Conservation (phyloP, 2,888 invertebrate genomes). For the Agrotis clavis region DNA sequence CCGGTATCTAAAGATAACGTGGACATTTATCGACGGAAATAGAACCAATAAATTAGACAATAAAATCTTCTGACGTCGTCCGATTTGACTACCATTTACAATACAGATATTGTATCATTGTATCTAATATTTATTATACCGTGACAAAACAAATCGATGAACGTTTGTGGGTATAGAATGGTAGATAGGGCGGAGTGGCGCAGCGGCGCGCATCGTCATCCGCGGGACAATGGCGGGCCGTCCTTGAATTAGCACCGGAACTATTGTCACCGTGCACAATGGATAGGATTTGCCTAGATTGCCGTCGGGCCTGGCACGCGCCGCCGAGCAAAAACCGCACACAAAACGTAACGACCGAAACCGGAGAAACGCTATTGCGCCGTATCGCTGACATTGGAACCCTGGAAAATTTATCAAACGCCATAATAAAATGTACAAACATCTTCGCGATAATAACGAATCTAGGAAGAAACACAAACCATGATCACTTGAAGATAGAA, state of each 20-base stretch:
- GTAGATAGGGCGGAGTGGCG: slow-evolving; percentile 68
- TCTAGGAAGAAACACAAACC: slow-evolving; percentile 23
- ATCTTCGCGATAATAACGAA: slow-evolving; percentile 31
- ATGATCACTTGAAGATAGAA: slow-evolving; percentile 21
- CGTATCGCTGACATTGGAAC: slow-evolving; percentile 33
- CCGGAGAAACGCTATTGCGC: slow-evolving; percentile 43
- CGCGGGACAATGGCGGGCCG: slow-evolving; percentile 81
- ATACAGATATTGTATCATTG: slow-evolving; percentile 40
- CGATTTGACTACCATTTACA: slow-evolving; percentile 43
- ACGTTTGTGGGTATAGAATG: slow-evolving; percentile 62
- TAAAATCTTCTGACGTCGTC: slow-evolving; percentile 42
- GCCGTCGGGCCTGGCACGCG: slow-evolving; percentile 78
- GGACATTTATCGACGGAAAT: slow-evolving; percentile 23
- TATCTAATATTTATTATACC: slow-evolving; percentile 57
- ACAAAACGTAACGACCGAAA: slow-evolving; percentile 69
- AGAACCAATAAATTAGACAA: slow-evolving; percentile 45
- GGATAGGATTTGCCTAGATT: slow-evolving; percentile 85
- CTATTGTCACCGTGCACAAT: slow-evolving; percentile 87
- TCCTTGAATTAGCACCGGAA: slow-evolving; percentile 89
- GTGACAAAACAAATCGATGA: slow-evolving; percentile 62
- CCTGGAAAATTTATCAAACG: slow-evolving; percentile 29
- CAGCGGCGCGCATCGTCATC: slow-evolving; percentile 68
- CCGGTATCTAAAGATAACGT: slow-evolving; percentile 23
- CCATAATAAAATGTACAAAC: slow-evolving; percentile 11
- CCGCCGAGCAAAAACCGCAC: slow-evolving; percentile 74